Percentiles rank a stretch among this genome's conserved stretches.
phyloP scores from a whole-genome alignment of 2,888 invertebrate genomes.

The Xestia xanthographa region DNA sequence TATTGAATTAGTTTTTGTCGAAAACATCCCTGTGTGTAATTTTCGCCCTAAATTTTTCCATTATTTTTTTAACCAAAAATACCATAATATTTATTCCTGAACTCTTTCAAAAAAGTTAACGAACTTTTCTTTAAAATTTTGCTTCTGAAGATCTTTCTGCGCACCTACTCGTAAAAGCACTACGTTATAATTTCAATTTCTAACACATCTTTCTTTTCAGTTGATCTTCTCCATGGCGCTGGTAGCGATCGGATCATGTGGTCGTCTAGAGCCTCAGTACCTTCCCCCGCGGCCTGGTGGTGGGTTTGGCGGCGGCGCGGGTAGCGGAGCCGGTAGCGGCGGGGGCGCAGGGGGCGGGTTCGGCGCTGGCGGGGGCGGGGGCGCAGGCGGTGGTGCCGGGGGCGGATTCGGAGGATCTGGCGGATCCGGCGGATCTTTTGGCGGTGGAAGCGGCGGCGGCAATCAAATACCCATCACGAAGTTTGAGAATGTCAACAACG shows the following conservation, averaged over 20 bases:
- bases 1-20: neutral
- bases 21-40: neutral
- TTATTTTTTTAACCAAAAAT: neutral
- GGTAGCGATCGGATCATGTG: slow-evolving; percentile 80
- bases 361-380: slow-evolving; percentile 69
- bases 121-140: neutral
- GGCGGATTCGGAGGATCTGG: slow-evolving; percentile 64
- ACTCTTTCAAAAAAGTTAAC: neutral
- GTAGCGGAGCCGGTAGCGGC: slow-evolving; percentile 65
- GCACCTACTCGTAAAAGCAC: neutral
- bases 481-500: slow-evolving; percentile 92
- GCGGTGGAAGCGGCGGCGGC: slow-evolving; percentile 78
- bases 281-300: slow-evolving; percentile 72
- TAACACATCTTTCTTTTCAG: slow-evolving; percentile 59
- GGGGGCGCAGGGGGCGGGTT: slow-evolving; percentile 69
- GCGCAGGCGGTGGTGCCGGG: slow-evolving; percentile 76
- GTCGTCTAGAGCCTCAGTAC: slow-evolving; percentile 75
- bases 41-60: neutral
- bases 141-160: neutral
- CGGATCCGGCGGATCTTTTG: slow-evolving; percentile 55
- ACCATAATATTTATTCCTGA: neutral
- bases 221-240: slow-evolving; percentile 75
- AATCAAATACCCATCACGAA: slow-evolving; percentile 90
- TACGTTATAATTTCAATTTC: neutral
- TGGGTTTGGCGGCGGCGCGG: slow-evolving; percentile 66